These are phyloP conservation scores for Connochaetes taurinus DNA, from an alignment of 2,113 vertebrate species.

Conservation along the genomic window DNA sequence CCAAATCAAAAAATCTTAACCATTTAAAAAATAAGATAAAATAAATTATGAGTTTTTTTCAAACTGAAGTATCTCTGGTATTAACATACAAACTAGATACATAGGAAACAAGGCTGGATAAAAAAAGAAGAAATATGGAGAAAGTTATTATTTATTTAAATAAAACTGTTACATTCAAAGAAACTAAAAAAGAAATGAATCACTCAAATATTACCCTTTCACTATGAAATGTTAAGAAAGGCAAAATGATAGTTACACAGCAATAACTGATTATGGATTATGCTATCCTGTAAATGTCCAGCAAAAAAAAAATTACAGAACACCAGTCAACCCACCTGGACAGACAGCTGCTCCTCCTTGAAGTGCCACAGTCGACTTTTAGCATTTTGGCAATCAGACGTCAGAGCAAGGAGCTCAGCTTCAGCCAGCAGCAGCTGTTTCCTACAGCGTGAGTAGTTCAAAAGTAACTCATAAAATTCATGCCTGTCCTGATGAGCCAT, in stretches of 20 bases:
- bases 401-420: slow-evolving; percentile 87
- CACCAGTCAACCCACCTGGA: slow-evolving; percentile 84
- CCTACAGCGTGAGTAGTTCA: slow-evolving; percentile 94
- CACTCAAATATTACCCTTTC: neutral
- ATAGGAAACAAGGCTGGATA: neutral
- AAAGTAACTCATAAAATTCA: slow-evolving; percentile 91
- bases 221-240: neutral
- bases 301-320: neutral
- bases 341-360: slow-evolving; percentile 91
- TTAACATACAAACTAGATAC: neutral
- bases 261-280: neutral
- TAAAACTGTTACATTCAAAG: neutral
- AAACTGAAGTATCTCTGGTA: neutral
- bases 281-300: neutral
- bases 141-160: neutral
- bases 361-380: slow-evolving; percentile 94
- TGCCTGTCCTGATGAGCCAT: slow-evolving; percentile 93
- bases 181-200: neutral
- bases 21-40: neutral
- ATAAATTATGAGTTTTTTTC: neutral
- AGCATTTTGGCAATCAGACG: slow-evolving; percentile 89
- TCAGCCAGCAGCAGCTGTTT: slow-evolving; percentile 92
- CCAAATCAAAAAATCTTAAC: neutral
- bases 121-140: neutral
- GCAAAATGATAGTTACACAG: neutral